A percentile compares a stretch with the other conserved stretches of the same genome.
Conservation (phyloP, 1,140 invertebrate species). For the Triops cancriformis region DNA sequence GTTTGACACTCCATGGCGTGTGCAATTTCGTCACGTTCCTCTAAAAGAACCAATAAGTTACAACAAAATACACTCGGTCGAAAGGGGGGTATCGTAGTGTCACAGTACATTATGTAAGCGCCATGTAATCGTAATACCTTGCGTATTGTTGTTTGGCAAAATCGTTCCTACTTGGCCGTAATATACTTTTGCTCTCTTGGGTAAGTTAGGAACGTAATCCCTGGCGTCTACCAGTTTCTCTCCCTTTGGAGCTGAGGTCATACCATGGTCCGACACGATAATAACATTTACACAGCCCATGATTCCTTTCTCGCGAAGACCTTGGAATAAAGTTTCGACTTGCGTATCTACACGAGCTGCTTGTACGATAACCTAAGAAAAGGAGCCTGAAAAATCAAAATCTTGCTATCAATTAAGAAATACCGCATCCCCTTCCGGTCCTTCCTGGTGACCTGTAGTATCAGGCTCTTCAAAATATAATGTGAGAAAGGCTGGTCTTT, state of each 20-base stretch:
- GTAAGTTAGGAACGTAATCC: conserved; percentile 33
- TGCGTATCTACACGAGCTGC: conserved; percentile 35
- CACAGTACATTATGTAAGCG: too few species aligned
- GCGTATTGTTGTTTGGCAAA: conserved; percentile 26
- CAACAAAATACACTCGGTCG: background rate
- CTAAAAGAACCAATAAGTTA: background rate
- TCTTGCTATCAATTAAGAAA: background rate
- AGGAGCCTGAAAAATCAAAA: conserved; percentile 13
- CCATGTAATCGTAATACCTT: conserved; percentile 27
- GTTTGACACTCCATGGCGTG: conserved; percentile 18
- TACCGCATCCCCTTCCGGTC: conserved; percentile 38
- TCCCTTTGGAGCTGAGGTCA: conserved; percentile 36
- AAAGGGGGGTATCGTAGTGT: background rate
- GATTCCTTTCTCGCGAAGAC: conserved; percentile 34
- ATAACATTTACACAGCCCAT: conserved; percentile 41
- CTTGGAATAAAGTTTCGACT: conserved; percentile 36
- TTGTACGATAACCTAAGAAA: conserved; percentile 34
- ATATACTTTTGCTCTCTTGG: conserved; percentile 27
- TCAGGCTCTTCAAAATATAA: conserved; percentile 48
- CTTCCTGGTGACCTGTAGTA: conserved; percentile 38
- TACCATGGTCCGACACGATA: conserved; percentile 47
- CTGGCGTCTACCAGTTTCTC: conserved; percentile 36
- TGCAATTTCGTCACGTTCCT: conserved; percentile 19
- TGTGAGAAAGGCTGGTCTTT: conserved; percentile 35
- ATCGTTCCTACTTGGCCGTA: conserved; percentile 29